These are phyloP conservation scores for Melanchra persicariae DNA, from an alignment of 2,888 invertebrate species.

Conservation along the genomic window DNA sequence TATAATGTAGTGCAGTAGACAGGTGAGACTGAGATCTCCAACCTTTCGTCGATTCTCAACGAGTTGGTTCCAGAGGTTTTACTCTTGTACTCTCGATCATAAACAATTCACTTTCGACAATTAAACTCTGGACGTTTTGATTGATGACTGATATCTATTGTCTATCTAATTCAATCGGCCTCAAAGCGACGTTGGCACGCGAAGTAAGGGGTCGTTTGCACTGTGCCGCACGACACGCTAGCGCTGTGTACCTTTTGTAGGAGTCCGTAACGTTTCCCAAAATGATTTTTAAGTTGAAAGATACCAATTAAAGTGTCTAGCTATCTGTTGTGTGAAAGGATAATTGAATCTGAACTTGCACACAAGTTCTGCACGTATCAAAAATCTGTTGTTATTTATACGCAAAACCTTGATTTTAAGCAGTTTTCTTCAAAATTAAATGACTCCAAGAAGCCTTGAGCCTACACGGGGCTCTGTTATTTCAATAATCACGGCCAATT, in stretches of 20 bases:
- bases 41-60: constrained; percentile 76
- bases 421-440: constrained; percentile 25
- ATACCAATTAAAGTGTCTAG: constrained; percentile 42
- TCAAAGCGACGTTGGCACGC: constrained; percentile 78
- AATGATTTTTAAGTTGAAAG: constrained; percentile 14
- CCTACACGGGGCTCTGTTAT: constrained; percentile 44
- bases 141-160: constrained; percentile 83
- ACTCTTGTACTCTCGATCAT: constrained; percentile 37
- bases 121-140: constrained; percentile 79
- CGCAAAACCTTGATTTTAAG: constrained; percentile 1
- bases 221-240: constrained; percentile 72
- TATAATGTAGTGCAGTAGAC: constrained; percentile 78
- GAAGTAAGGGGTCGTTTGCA: constrained; percentile 76
- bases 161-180: constrained; percentile 84
- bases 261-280: constrained; percentile 36
- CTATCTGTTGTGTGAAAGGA: constrained; percentile 18
- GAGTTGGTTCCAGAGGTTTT: constrained; percentile 36
- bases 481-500: constrained; percentile 65
- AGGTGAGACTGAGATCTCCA: constrained; percentile 78
- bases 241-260: constrained; percentile 54
- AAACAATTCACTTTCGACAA: constrained; percentile 71
- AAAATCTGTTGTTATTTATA: not conserved
- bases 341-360: constrained; percentile 40
- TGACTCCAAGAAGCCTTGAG: constrained; percentile 10
- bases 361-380: not conserved